Conservation (phyloP, 2,797 vertebrate genomes). For the Sebastes diploproa region DNA sequence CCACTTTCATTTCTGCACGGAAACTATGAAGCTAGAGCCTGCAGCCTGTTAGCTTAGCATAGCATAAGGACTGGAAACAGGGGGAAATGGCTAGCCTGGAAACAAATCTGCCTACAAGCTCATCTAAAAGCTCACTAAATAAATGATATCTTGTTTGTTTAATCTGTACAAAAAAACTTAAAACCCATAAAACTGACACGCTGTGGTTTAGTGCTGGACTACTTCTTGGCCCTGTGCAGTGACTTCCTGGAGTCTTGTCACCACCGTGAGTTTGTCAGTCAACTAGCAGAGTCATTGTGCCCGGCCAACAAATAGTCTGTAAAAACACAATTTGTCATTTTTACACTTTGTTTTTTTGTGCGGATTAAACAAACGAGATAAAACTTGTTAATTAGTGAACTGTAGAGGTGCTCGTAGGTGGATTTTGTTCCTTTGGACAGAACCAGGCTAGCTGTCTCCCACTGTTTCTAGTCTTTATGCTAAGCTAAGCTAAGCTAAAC, state of each 20-base stretch:
- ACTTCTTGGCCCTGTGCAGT: background rate
- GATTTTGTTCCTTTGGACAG: background rate
- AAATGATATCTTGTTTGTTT: background rate
- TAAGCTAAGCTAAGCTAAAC: no score
- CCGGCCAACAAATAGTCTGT: background rate
- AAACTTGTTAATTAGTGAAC: no score
- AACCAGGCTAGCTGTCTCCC: no score
- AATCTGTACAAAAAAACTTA: background rate
- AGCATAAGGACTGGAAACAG: background rate
- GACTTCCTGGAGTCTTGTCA: background rate
- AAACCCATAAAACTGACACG: background rate
- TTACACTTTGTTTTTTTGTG: background rate
- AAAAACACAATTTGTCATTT: no score
- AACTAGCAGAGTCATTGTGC: no score
- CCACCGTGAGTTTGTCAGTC: no score
- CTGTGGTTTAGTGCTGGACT: background rate
- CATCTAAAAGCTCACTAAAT: background rate
- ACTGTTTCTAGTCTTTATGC: no score
- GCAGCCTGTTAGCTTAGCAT: background rate
- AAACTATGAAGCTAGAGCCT: background rate
- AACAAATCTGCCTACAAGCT: background rate
- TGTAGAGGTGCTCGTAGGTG: background rate
- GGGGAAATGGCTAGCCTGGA: background rate
- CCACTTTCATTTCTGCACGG: no score
- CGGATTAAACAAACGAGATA: background rate